Base-by-base conservation (phyloP, 1,140 invertebrate species). In the Lasioglossum baleicum region DNA sequence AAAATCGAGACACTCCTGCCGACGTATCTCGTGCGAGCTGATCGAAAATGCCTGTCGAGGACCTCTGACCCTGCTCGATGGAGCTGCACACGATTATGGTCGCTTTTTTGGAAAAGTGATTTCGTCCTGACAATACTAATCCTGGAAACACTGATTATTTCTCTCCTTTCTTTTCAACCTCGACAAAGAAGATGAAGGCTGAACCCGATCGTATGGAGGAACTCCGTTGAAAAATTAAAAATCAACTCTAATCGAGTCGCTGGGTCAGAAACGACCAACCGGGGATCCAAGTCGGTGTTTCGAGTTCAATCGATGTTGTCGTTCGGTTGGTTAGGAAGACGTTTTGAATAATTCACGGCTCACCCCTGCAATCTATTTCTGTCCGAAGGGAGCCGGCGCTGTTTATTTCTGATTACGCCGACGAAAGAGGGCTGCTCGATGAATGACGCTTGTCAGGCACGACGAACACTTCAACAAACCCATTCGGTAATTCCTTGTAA, bases 341-440 rank as follows among this genome's bases (percentile, higher is more conserved):
- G 76, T 82, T 82, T 80, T 80, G 76, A 82, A 80, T 82, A 82
- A 82, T 80, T 82, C 56, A 40, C 64, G 10, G 42, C 53, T n/a
- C 48, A 56, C 42, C 40, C 71, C 68, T 64, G n/a, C 5, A 35
- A 68, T 78, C 40, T 60, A 66, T 82, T 79, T 67, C 40, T 15
- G 20, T 15, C 44, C 26, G 31, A 82, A 61, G 40, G 64, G 76
- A 65, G 48, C 63, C 64, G 58, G 69, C 44, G 60, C 63, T 68
- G 75, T 73, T 82, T 80, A 73, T 80, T 79, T 73, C 67, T 74
- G 81, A 82, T 82, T 82, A 82, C 75, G 42, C 42, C 76, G 76
- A 53, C 42, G 75, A 82, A 78, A 67, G 68, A 68, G 80, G 75
- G 20, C 13, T 7, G 64, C 13, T 40, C 42, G 67, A 81, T 65